A percentile compares a stretch with the other conserved stretches of the same genome.
phyloP scores from a whole-genome alignment of 2,888 invertebrate species.

The Morpho deidamia region DNA sequence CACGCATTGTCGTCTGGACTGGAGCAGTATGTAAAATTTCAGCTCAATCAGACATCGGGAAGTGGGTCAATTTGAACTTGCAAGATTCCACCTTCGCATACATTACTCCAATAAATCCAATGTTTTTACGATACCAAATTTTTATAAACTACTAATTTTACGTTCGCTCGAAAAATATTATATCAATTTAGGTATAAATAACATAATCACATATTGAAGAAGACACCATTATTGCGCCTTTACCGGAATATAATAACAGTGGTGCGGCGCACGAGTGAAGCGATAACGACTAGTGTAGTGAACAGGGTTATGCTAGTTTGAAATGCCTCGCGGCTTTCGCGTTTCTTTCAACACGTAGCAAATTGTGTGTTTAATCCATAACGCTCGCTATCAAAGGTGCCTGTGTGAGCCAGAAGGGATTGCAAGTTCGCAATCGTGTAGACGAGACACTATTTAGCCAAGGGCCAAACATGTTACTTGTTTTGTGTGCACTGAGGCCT shows the following conservation, averaged over 20 bases:
- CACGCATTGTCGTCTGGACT: too few species aligned
- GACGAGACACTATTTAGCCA: slow-evolving; percentile 69
- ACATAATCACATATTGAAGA: slow-evolving; percentile 54
- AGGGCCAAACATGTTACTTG: slow-evolving; percentile 45
- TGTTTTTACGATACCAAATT: too few species aligned
- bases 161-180: background rate
- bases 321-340: slow-evolving; percentile 57
- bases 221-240: slow-evolving; percentile 66
- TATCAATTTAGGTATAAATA: slow-evolving; percentile 36
- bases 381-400: slow-evolving; percentile 56
- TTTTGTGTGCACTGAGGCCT: slow-evolving; percentile 9
- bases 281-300: slow-evolving; percentile 58
- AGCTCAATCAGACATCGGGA: too few species aligned
- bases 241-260: slow-evolving; percentile 69
- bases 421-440: slow-evolving; percentile 64
- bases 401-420: slow-evolving; percentile 52
- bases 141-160: too few species aligned
- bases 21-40: too few species aligned
- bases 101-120: too few species aligned
- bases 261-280: slow-evolving; percentile 54
- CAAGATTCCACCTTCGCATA: too few species aligned
- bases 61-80: too few species aligned
- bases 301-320: slow-evolving; percentile 54
- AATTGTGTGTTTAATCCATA: slow-evolving; percentile 70
- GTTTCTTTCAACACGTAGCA: slow-evolving; percentile 73